Percentiles rank a stretch among this genome's conserved stretches.
Evolutionary conservation across 1,140 invertebrate genomes (phyloP).

Genomic region (Hycleus phaleratus): DNA sequence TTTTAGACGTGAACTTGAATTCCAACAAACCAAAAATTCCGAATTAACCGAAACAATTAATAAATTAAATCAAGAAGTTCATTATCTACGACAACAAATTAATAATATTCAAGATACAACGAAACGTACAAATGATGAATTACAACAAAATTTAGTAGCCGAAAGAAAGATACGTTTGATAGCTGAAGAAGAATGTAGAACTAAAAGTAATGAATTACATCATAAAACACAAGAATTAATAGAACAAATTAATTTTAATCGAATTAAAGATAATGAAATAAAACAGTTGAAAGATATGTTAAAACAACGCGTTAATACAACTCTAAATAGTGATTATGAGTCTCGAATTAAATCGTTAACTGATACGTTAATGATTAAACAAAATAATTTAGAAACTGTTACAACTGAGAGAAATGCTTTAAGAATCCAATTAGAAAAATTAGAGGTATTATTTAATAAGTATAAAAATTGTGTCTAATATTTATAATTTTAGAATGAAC

Average conservation of each 20-base stretch:
- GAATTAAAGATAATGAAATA: constrained; percentile 20
- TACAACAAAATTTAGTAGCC: constrained; percentile 49
- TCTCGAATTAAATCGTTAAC: constrained; percentile 61
- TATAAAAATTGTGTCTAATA: constrained; percentile 8
- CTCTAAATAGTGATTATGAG: constrained; percentile 51
- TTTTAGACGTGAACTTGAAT: constrained; percentile 51
- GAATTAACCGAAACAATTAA: constrained; percentile 48
- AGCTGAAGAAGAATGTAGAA: constrained; percentile 51
- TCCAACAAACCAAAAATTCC: constrained; percentile 53
- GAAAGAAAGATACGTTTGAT: constrained; percentile 50
- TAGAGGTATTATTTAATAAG: constrained; percentile 48
- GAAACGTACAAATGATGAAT: constrained; percentile 25
- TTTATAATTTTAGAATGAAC: constrained; percentile 30
- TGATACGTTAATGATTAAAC: constrained; percentile 73
- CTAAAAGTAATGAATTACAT: constrained; percentile 51
- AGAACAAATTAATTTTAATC: constrained; percentile 44
- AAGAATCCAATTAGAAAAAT: constrained; percentile 66
- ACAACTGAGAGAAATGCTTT: constrained; percentile 75
- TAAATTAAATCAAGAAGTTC: constrained; percentile 48
- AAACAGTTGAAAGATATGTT: constrained; percentile 19
- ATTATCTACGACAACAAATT: constrained; percentile 34
- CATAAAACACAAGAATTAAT: constrained; percentile 31
- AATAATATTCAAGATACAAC: constrained; percentile 29
- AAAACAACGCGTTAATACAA: constrained; percentile 8
- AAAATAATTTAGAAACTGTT: constrained; percentile 65